Percentiles rank a stretch among this genome's conserved stretches.
phyloP scores from a whole-genome alignment of 2,797 vertebrate genomes.

The Cyprinella venusta region DNA sequence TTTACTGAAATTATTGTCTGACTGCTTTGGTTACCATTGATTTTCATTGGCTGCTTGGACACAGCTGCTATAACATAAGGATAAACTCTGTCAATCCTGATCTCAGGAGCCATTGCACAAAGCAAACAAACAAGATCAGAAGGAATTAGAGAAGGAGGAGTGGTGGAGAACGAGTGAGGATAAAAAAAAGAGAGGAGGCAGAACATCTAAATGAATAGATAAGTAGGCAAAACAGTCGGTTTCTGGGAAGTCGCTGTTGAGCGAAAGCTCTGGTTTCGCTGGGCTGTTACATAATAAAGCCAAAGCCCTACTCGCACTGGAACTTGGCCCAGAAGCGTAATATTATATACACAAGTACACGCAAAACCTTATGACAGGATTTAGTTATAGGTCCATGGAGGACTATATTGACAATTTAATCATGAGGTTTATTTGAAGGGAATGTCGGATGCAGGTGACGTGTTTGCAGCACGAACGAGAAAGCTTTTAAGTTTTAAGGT shows the following conservation, averaged over 20 bases:
- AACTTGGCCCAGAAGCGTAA: conserved; percentile 33
- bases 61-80: background rate
- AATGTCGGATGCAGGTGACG: conserved; percentile 1
- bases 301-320: conserved; percentile 47
- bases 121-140: conserved; percentile 21
- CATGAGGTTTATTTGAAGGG: conserved; percentile 28
- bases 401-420: conserved; percentile 24
- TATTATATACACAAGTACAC: background rate
- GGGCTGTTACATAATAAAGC: conserved; percentile 59
- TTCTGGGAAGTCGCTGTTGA: conserved; percentile 61
- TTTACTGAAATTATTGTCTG: background rate
- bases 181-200: conserved; percentile 37
- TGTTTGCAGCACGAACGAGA: background rate
- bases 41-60: background rate
- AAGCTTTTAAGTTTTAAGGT: conserved; percentile 35
- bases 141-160: conserved; percentile 42
- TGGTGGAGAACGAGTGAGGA: conserved; percentile 6
- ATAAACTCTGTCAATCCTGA: background rate
- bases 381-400: conserved; percentile 26
- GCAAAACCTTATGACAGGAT: conserved; percentile 8
- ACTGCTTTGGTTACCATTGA: background rate
- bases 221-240: conserved; percentile 55
- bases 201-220: conserved; percentile 58
- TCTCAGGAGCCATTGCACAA: conserved; percentile 12
- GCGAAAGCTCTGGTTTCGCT: conserved; percentile 56